Conservation (phyloP, 53 echinoderm and acorn worm genomes). For the Antedon mediterranea region DNA sequence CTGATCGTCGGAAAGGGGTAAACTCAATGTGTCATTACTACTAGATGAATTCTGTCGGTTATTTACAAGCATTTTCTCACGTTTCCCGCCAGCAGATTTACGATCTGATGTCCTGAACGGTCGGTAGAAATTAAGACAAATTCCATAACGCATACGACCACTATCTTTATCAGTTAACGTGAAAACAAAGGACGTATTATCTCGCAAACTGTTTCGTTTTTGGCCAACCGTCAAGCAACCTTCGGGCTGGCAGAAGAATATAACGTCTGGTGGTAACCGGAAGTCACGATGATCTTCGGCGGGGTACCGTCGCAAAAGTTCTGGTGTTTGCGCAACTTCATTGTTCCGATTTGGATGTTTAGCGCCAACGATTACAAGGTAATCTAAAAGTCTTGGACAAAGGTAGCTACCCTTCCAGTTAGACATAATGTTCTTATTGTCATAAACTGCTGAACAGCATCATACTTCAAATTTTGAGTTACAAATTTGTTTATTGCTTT, state of each 20-base stretch:
- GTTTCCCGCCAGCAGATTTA: slow-evolving; percentile 27
- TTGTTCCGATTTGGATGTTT: slow-evolving; percentile 80
- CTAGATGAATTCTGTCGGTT: slow-evolving; percentile 65
- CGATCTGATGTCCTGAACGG: slow-evolving; percentile 67
- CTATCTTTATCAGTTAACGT: slow-evolving; percentile 89
- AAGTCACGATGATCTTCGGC: slow-evolving; percentile 80
- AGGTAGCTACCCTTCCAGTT: slow-evolving; percentile 23
- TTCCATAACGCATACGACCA: slow-evolving; percentile 53
- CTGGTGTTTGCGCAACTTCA: slow-evolving; percentile 85
- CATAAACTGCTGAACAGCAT: background rate
- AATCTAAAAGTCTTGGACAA: slow-evolving; percentile 78
- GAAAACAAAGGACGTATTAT: slow-evolving; percentile 87
- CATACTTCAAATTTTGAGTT: no score
- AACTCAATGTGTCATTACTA: slow-evolving; percentile 72
- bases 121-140: slow-evolving; percentile 89
- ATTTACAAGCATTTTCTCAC: slow-evolving; percentile 26
- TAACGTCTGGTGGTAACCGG: slow-evolving; percentile 68
- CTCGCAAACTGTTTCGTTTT: slow-evolving; percentile 55
- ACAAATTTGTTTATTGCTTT: no score
- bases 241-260: slow-evolving; percentile 90
- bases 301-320: slow-evolving; percentile 69
- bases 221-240: slow-evolving; percentile 78
- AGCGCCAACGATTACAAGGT: slow-evolving; percentile 73
- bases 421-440: background rate
- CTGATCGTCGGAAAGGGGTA: slow-evolving; percentile 41